Percentiles rank a stretch among this genome's conserved stretches.
These are phyloP conservation scores for Diaperis boleti DNA, from an alignment of 2,888 invertebrate genomes.

Conservation along the genomic window DNA sequence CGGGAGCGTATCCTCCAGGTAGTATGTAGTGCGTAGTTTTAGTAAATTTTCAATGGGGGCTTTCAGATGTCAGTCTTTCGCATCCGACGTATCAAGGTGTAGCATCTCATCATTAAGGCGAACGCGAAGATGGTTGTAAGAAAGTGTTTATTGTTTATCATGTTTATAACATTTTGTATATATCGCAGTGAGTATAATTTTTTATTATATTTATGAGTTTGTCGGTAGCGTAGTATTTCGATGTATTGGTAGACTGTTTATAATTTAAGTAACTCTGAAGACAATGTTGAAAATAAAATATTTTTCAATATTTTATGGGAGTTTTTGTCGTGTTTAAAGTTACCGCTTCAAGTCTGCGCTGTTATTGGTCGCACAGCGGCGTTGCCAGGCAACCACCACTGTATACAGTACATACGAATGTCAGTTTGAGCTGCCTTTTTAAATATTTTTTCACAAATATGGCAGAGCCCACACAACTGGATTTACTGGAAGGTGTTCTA, in stretches of 20 bases:
- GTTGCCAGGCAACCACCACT: constrained; percentile 7
- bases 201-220: constrained; percentile 29
- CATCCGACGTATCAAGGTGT: constrained; percentile 30
- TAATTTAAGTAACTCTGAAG: constrained; percentile 22
- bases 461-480: constrained; percentile 59
- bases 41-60: background rate
- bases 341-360: too few relatives aligned
- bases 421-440: background rate
- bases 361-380: background rate
- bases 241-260: constrained; percentile 31
- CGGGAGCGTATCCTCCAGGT: constrained; percentile 16
- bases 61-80: constrained; percentile 25
- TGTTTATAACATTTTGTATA: constrained; percentile 16
- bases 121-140: constrained; percentile 8
- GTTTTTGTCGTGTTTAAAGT: too few relatives aligned
- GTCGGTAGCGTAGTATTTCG: constrained; percentile 19
- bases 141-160: constrained; percentile 15
- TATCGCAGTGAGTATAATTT: constrained; percentile 20
- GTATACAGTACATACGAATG: background rate
- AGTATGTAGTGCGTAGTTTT: too few relatives aligned
- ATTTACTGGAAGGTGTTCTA: constrained; percentile 60
- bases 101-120: constrained; percentile 31
- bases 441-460: constrained; percentile 41
- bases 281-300: constrained; percentile 29
- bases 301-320: constrained; percentile 24